phyloP scores from a whole-genome alignment of 2,797 vertebrate species.

The Mus minutoides region DNA sequence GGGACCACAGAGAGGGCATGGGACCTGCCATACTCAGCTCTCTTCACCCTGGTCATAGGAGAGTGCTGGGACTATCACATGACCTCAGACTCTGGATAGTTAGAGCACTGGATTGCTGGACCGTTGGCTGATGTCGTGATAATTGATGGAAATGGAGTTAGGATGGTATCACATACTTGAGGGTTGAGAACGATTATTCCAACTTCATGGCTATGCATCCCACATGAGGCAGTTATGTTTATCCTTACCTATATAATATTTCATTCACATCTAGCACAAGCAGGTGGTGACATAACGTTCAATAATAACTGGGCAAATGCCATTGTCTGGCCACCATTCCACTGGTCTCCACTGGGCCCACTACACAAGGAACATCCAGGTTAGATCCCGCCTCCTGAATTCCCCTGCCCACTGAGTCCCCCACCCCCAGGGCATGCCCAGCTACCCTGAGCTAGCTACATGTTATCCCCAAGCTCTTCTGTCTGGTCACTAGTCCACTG shows the following conservation, averaged over 20 bases:
- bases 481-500: too few species aligned
- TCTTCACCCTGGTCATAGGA: neutral
- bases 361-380: too few species aligned
- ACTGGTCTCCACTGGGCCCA: too few species aligned
- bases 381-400: too few species aligned
- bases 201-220: neutral
- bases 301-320: neutral
- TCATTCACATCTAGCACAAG: neutral
- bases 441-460: too few species aligned
- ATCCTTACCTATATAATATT: neutral
- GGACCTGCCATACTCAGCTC: neutral
- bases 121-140: neutral
- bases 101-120: neutral
- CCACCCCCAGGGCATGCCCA: too few species aligned
- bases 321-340: too few species aligned
- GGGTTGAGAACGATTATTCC: neutral
- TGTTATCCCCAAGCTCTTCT: too few species aligned
- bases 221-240: neutral
- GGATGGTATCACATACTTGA: neutral
- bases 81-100: neutral
- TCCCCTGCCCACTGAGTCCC: too few species aligned
- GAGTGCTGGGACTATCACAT: neutral
- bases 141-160: neutral
- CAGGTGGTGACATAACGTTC: neutral
- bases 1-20: neutral